phyloP scores from a whole-genome alignment of 2,797 vertebrate species.

The Lagocephalus sceleratus region DNA sequence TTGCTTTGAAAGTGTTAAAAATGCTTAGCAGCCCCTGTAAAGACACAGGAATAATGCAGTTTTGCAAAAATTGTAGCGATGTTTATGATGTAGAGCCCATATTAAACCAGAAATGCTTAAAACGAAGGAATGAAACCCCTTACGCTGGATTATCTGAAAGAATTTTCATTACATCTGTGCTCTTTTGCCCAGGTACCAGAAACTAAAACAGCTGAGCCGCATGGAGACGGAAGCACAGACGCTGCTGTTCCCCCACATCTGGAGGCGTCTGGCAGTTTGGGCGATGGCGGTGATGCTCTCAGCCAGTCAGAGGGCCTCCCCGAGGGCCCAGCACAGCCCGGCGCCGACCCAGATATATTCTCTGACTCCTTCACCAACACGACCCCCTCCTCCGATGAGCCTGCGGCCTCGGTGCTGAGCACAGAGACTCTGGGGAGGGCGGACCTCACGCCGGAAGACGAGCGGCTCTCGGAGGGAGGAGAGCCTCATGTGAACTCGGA shows the following conservation, averaged over 20 bases:
- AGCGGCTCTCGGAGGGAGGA: conserved; percentile 35
- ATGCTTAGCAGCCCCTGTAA: too few relatives aligned
- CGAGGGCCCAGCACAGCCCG: conserved; percentile 28
- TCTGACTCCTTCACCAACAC: conserved; percentile 72
- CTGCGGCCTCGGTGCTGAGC: conserved; percentile 28
- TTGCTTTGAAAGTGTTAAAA: too few relatives aligned
- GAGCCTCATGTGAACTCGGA: conserved; percentile 16
- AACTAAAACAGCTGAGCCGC: conserved; percentile 40
- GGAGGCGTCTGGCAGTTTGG: conserved; percentile 22
- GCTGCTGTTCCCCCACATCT: conserved; percentile 16
- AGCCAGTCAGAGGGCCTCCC: conserved; percentile 34
- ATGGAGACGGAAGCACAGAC: conserved; percentile 26
- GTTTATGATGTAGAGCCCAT: too few relatives aligned
- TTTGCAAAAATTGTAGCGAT: too few relatives aligned
- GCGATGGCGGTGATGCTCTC: conserved; percentile 29
- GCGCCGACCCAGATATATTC: conserved; percentile 60
- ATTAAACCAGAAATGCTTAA: too few relatives aligned
- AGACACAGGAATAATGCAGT: too few relatives aligned
- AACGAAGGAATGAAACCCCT: too few relatives aligned
- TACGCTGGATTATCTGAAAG: too few relatives aligned
- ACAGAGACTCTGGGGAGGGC: conserved; percentile 53
- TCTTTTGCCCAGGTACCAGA: conserved; percentile 54
- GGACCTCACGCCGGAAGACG: conserved; percentile 41
- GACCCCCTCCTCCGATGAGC: conserved; percentile 47
- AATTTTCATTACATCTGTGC: conserved; percentile 10